Percentiles rank a stretch among this genome's conserved stretches.
Evolutionary conservation across 2,113 vertebrate species (phyloP).

Genomic region (Rhadina sibilatrix): DNA sequence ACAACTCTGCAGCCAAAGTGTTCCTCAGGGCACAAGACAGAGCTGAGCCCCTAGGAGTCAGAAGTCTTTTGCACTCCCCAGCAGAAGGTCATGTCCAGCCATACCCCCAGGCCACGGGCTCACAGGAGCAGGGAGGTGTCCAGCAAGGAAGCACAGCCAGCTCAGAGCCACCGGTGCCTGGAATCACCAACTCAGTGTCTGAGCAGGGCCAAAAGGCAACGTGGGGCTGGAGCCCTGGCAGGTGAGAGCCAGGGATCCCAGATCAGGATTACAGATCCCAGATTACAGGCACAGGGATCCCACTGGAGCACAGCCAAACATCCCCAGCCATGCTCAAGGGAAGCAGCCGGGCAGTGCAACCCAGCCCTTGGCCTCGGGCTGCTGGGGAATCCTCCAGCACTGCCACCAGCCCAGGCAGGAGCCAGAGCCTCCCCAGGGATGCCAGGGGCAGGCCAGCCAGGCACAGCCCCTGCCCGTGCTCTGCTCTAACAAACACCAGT

Average conservation of each 20-base stretch:
- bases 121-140: not conserved
- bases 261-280: too few species aligned
- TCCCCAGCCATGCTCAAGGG: fast-evolving
- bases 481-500: fast-evolving
- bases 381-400: not conserved
- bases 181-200: fast-evolving
- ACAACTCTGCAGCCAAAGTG: not conserved
- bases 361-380: fast-evolving
- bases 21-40: not conserved
- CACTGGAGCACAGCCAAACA: fast-evolving
- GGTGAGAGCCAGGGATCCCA: too few species aligned
- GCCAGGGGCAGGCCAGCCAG: not conserved
- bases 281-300: fast-evolving
- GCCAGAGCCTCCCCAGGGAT: fast-evolving
- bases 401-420: not conserved
- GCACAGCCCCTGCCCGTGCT: not conserved
- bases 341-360: fast-evolving
- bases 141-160: not conserved
- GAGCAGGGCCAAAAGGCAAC: not conserved
- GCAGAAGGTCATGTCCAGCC: not conserved
- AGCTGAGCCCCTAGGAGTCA: fast-evolving
- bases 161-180: not conserved
- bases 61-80: not conserved
- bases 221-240: fast-evolving
- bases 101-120: not conserved